These are phyloP conservation scores for Pseudopipra pipra DNA, from an alignment of 2,113 vertebrate species.

Conservation along the genomic window DNA sequence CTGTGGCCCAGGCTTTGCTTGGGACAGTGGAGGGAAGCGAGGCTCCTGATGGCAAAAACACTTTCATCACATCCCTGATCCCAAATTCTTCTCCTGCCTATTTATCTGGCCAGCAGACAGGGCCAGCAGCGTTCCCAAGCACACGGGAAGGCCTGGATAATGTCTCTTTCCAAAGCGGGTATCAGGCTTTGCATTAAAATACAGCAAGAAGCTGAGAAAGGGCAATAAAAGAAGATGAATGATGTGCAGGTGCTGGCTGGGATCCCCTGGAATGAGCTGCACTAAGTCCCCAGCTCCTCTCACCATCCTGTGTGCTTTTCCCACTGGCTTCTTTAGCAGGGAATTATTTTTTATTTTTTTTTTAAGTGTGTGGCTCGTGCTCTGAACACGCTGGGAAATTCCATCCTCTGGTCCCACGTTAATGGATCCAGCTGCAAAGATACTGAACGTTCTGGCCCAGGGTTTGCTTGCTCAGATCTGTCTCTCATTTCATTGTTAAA, in stretches of 20 bases:
- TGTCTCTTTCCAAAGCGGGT: neutral
- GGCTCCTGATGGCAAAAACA: neutral
- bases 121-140: neutral
- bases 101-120: neutral
- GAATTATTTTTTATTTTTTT: neutral
- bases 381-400: neutral
- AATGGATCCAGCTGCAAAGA: conserved; percentile 1
- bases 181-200: neutral
- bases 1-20: neutral
- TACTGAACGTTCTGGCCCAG: accelerated
- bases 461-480: neutral
- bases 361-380: neutral
- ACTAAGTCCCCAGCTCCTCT: neutral
- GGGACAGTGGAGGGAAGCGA: neutral
- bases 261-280: conserved; percentile 13
- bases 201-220: neutral
- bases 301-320: neutral
- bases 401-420: neutral
- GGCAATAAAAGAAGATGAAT: conserved; percentile 59
- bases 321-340: neutral
- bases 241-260: conserved; percentile 54
- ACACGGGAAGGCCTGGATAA: neutral
- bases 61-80: neutral
- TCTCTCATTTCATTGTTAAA: neutral
- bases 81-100: neutral